Conservation (phyloP, 64 coral and sea anemone genomes). For the Pocillopora verrucosa region DNA sequence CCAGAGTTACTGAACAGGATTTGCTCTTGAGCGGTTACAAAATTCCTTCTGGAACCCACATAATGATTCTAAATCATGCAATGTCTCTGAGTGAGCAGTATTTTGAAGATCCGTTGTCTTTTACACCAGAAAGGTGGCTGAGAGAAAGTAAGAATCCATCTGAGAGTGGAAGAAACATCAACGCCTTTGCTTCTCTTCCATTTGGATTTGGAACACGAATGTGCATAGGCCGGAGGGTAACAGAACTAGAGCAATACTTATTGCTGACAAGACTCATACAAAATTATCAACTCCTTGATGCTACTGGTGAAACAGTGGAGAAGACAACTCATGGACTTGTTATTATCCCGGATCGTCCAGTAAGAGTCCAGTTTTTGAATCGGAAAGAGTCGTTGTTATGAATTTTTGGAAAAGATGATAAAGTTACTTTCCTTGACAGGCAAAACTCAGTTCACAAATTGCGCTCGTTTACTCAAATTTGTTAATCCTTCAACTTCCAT, state of each 20-base stretch:
- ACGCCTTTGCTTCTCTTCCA: conserved; percentile 48
- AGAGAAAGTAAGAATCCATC: background rate
- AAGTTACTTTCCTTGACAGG: too few relatives aligned
- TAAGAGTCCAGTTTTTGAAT: conserved; percentile 47
- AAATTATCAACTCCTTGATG: conserved; percentile 10
- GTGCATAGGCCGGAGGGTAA: conserved; percentile 42
- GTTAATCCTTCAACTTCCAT: too few relatives aligned
- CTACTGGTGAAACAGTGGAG: conserved; percentile 9
- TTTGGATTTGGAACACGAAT: conserved; percentile 63
- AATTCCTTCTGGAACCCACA: conserved; percentile 29
- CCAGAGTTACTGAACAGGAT: conserved; percentile 33
- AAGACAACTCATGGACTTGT: background rate
- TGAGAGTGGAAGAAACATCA: background rate
- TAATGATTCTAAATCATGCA: conserved; percentile 4
- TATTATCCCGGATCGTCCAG: conserved; percentile 21
- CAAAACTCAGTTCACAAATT: too few relatives aligned
- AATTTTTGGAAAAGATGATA: too few relatives aligned
- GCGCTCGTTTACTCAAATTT: too few relatives aligned
- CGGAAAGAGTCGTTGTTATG: background rate
- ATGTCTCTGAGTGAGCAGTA: conserved; percentile 25
- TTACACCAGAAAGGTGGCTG: conserved; percentile 56
- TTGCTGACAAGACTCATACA: conserved; percentile 23
- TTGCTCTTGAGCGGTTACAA: conserved; percentile 34
- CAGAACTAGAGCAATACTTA: conserved; percentile 55
- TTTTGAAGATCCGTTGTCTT: conserved; percentile 23